Conservation (phyloP, 2,888 invertebrate genomes). For the Lasioglossum vierecki region DNA sequence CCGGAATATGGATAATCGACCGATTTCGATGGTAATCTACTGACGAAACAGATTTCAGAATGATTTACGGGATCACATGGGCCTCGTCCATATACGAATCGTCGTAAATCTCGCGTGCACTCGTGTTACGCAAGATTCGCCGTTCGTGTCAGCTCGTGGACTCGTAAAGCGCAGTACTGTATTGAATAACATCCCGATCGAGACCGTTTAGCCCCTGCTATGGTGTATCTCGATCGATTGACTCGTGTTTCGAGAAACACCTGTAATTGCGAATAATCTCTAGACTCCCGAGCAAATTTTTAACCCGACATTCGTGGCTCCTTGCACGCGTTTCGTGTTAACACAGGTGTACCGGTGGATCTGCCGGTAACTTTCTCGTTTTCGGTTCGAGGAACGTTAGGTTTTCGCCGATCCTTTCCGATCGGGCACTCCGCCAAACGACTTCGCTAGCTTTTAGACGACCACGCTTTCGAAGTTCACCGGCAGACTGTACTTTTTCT, state of each 20-base stretch:
- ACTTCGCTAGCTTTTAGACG: constrained; percentile 32
- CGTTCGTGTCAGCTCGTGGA: background rate
- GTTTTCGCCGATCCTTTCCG: constrained; percentile 18
- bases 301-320: background rate
- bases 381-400: constrained; percentile 17
- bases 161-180: background rate
- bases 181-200: background rate
- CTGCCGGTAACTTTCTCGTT: constrained; percentile 21
- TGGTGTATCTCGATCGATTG: background rate
- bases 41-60: constrained; percentile 49
- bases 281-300: background rate
- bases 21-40: constrained; percentile 50
- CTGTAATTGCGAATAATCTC: no score
- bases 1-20: constrained; percentile 53
- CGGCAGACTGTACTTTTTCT: background rate
- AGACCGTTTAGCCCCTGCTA: background rate
- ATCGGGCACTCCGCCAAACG: constrained; percentile 45
- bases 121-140: background rate
- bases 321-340: background rate
- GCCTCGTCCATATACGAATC: background rate
- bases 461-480: constrained; percentile 17
- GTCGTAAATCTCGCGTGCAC: background rate
- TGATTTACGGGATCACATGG: constrained; percentile 40
- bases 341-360: constrained; percentile 25
- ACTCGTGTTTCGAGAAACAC: no score